Percentiles rank a stretch among this genome's conserved stretches.
phyloP scores from a whole-genome alignment of 2,888 invertebrate species.

The Dicyrtoma fusca region DNA sequence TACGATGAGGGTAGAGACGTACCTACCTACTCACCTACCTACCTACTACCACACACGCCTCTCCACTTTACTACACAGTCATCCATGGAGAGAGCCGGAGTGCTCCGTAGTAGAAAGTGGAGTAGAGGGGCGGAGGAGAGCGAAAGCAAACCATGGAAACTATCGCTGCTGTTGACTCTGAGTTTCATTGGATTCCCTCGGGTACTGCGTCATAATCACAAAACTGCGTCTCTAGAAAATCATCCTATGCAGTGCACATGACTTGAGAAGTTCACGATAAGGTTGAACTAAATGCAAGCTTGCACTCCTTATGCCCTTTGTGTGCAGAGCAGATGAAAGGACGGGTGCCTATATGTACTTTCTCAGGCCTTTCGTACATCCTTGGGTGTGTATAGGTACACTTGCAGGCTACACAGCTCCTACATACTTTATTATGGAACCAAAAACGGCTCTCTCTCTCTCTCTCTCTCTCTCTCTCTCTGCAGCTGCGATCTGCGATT shows the following conservation, averaged over 20 bases:
- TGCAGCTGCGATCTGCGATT: too few species aligned
- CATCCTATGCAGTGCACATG: constrained; percentile 15
- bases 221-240: constrained; percentile 24
- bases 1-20: too few species aligned
- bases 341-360: neutral
- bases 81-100: neutral
- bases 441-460: neutral
- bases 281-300: constrained; percentile 16
- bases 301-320: constrained; percentile 18
- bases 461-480: neutral
- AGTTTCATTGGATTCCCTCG: constrained; percentile 31
- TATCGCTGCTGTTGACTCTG: constrained; percentile 27
- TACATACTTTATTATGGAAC: neutral
- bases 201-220: constrained; percentile 34
- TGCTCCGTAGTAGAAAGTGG: neutral
- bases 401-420: too few species aligned
- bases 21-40: neutral
- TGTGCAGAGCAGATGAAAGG: neutral
- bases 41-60: neutral
- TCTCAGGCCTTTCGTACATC: too few species aligned
- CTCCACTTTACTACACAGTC: neutral
- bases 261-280: constrained; percentile 17
- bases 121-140: neutral
- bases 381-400: neutral
- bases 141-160: constrained; percentile 15